A percentile compares a stretch with the other conserved stretches of the same genome.
phyloP scores from a whole-genome alignment of 2,888 invertebrate genomes.

The Plutella xylostella region DNA sequence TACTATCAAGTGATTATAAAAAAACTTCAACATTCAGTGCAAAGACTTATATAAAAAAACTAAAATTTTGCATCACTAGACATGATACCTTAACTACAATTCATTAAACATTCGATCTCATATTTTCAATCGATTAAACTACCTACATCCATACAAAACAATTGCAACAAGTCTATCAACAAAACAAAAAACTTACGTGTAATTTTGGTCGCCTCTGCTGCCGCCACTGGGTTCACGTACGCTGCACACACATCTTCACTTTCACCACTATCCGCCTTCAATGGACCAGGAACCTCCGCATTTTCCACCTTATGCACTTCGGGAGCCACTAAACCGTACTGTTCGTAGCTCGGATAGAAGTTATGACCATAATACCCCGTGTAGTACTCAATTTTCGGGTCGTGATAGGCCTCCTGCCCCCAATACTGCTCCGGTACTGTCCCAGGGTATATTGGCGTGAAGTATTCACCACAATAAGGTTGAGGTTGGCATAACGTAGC shows the following conservation, averaged over 20 bases:
- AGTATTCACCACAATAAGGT: slow-evolving; percentile 42
- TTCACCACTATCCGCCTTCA: not conserved
- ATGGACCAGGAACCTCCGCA: not conserved
- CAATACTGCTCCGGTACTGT: slow-evolving; percentile 45
- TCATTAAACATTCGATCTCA: too few species aligned
- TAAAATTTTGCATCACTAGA: too few species aligned
- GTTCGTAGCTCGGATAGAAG: slow-evolving; percentile 44
- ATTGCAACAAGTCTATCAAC: too few species aligned
- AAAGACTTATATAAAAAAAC: too few species aligned
- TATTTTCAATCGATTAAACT: too few species aligned
- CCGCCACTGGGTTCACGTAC: not conserved
- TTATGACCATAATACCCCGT: slow-evolving; percentile 53
- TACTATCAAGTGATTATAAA: not conserved
- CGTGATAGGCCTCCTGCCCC: slow-evolving; percentile 44
- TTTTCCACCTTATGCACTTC: not conserved
- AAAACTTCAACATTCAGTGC: not conserved
- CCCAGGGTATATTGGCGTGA: slow-evolving; percentile 33
- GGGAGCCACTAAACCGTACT: slow-evolving; percentile 20
- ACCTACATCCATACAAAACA: too few species aligned
- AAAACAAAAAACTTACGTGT: too few species aligned
- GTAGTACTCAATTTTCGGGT: slow-evolving; percentile 48
- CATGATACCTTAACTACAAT: too few species aligned
- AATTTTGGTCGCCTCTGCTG: too few species aligned
- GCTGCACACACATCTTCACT: not conserved
- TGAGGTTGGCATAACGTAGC: slow-evolving; percentile 33